Conservation (phyloP, 1,140 invertebrate species). For the Araneus ventricosus region DNA sequence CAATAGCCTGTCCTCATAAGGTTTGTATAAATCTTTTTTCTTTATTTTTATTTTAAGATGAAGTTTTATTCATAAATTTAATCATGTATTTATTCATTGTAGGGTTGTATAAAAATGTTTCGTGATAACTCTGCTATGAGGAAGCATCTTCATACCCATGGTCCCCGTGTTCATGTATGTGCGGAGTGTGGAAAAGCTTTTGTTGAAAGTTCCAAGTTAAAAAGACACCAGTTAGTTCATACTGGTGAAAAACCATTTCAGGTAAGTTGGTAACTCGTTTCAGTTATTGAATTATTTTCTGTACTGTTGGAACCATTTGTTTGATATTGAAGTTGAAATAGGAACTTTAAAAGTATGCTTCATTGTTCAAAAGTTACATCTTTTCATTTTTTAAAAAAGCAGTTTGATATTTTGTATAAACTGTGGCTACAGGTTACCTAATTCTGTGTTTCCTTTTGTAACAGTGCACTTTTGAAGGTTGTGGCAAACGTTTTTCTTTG, state of each 20-base stretch:
- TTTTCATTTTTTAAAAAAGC: neutral
- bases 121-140: constrained; percentile 98
- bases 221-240: constrained; percentile 95
- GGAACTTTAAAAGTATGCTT: neutral
- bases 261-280: constrained; percentile 13
- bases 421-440: too few species aligned
- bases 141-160: constrained; percentile 98
- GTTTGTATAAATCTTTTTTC: neutral
- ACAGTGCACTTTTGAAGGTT: constrained; percentile 99
- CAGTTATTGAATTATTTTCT: neutral
- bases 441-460: constrained; percentile 80
- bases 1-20: constrained; percentile 97
- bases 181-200: constrained; percentile 99
- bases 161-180: constrained; percentile 97
- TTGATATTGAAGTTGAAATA: too few species aligned
- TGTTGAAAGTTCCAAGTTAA: constrained; percentile 98
- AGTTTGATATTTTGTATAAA: neutral
- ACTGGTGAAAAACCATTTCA: constrained; percentile 97
- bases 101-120: constrained; percentile 95
- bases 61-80: neutral
- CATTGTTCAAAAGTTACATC: neutral
- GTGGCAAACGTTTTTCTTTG: constrained; percentile 97
- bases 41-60: neutral
- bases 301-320: neutral
- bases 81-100: neutral